These are phyloP conservation scores for Chamaetylas fuelleborni DNA, from an alignment of 2,113 vertebrate species.

Conservation along the genomic window DNA sequence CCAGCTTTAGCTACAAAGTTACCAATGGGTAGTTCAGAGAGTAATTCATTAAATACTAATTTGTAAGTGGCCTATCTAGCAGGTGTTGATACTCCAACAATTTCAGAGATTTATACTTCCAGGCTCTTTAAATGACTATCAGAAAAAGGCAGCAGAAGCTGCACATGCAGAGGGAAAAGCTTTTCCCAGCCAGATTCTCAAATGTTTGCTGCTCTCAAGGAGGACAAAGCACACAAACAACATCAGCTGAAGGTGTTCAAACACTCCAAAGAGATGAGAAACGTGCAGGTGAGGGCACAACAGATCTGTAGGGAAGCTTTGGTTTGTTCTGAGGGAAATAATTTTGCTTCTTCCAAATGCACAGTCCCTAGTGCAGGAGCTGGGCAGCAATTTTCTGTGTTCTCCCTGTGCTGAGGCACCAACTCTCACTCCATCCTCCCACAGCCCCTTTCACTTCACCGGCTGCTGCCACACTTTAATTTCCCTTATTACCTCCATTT, in stretches of 20 bases:
- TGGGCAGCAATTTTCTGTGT: background rate
- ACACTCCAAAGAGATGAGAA: background rate
- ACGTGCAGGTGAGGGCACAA: background rate
- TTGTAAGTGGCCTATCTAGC: background rate
- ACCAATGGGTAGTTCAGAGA: background rate
- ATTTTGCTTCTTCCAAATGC: background rate
- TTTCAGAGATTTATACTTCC: background rate
- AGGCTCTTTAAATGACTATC: background rate
- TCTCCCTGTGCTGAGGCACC: background rate
- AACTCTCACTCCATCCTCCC: background rate
- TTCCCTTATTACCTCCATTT: background rate
- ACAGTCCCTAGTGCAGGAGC: background rate
- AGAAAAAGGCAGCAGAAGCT: background rate
- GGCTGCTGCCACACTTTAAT: background rate
- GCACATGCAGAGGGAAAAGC: background rate
- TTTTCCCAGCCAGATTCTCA: accelerated
- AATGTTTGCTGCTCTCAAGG: background rate
- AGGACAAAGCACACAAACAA: background rate
- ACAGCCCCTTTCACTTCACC: background rate
- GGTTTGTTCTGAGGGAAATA: background rate
- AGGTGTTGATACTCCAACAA: background rate
- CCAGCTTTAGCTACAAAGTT: background rate
- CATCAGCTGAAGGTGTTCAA: background rate
- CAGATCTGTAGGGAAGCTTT: background rate
- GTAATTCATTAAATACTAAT: background rate